A percentile compares a stretch with the other conserved stretches of the same genome.
Conservation (phyloP, 2,797 vertebrate genomes). For the Myotis myotis region DNA sequence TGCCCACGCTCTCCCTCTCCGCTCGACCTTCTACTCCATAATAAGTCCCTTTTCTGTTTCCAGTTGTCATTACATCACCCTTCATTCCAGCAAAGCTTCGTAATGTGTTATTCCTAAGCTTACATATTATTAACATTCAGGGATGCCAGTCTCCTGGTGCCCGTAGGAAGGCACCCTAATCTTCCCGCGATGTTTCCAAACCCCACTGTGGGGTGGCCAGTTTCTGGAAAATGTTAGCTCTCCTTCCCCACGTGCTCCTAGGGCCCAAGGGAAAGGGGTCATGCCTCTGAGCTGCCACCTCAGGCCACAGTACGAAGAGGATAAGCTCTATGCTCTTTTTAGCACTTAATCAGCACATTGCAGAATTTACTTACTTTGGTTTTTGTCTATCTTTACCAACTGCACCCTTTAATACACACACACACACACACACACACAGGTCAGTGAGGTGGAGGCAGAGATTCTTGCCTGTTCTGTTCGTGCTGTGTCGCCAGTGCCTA, state of each 20-base stretch:
- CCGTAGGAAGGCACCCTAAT: slow-evolving; percentile 32
- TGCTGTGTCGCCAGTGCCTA: not conserved
- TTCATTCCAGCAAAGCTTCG: slow-evolving; percentile 62
- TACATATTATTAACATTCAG: slow-evolving; percentile 49
- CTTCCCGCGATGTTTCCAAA: not conserved
- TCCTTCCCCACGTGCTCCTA: not conserved
- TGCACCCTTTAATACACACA: not conserved
- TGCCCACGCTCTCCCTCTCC: not conserved
- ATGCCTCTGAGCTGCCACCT: not conserved
- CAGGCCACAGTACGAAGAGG: not conserved
- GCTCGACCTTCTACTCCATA: not conserved
- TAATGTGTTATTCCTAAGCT: slow-evolving; percentile 72
- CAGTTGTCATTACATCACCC: slow-evolving; percentile 72
- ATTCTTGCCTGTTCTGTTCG: not conserved
- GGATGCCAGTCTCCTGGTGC: slow-evolving; percentile 46
- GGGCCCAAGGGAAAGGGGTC: not conserved
- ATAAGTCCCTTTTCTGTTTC: slow-evolving; percentile 68
- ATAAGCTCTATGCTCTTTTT: not conserved
- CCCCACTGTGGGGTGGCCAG: not conserved
- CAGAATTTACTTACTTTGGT: not conserved
- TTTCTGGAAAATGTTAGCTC: slow-evolving; percentile 18
- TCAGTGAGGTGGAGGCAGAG: not conserved
- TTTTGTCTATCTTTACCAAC: not conserved
- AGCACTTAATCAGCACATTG: not conserved
- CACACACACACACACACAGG: too few species aligned